Base-by-base conservation (phyloP, 2,888 invertebrate genomes). In the Eucera pruinosa region DNA sequence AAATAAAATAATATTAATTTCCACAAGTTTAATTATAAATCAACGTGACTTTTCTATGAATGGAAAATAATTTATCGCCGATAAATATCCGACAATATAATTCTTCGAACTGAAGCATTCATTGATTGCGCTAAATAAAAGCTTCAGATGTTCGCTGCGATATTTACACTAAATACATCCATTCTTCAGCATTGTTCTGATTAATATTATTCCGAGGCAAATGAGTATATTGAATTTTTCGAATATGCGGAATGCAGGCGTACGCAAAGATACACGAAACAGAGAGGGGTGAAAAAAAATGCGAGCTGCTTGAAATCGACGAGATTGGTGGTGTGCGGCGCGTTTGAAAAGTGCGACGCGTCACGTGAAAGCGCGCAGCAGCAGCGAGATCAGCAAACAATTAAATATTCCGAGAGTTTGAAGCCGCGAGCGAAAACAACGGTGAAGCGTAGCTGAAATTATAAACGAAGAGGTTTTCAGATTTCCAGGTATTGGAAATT, bases 401-500 rank as follows among this genome's bases (percentile, higher is more conserved):
- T 62, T 36, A 62, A 70, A 64, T 62, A 62, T 55, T 39, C 47
- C 39, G 3, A 4, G 52, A 52, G 30, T 43, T n/a, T 30, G n/a
- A 20, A 11, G 2, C 58, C 11, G 36, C 2, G 23, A 7, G 20
- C 4, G 0, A 30, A 18, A 65, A 55, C 25, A 52, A 36, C 48
- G 5, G 3, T 41, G 9, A 6, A 9, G 9, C 39, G 36, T 45
- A 50, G 13, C 33, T 30, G 60, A 54, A 67, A 69, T 69, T 71
- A 52, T 52, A 47, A 70, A 70, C 27, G 54, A 47, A 11, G n/a
- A 15, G 20, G n/a, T n/a, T n/a, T n/a, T n/a, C n/a, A n/a, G n/a
- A n/a, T n/a, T n/a, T n/a, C n/a, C 2, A 2, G 48, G 11, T 60
- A 72, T 68, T 39, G 52, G 45, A 45, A 69, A 69, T 73, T 73